Evolutionary conservation across 2,113 vertebrate species (phyloP), one percentile per base, ranked within the genome.

Genomic region (Daboia siamensis): DNA sequence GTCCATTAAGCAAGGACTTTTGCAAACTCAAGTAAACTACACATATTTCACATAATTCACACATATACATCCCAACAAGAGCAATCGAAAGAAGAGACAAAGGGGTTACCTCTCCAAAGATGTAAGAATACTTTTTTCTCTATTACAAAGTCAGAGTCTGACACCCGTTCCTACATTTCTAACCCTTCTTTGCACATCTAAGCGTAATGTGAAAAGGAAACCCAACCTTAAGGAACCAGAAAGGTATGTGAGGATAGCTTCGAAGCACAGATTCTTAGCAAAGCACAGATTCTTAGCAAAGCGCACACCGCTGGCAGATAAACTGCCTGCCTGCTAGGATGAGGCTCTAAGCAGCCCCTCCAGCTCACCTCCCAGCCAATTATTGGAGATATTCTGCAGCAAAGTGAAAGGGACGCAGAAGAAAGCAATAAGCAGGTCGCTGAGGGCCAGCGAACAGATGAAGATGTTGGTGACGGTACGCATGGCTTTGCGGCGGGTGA

Each of bases 331-430:
- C 84, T 44, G 84, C 20, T 51, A 86, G 85, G 85, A 54, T 2
- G 26, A 87, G 86, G 48, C 26, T 51, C 13, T 3, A n/a, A 51
- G 46, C 44, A 21, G 44, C 15, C 33, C 21, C 91, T 33, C 7
- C 86, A 94, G 17, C 97, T 93, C 96, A 98, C 98, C 98, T 89
- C 97, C 98, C 0, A 97, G 93, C 98, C 98, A 98, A 95, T 96
- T 95, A 91, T 97, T 96, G 4, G 95, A 98, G 94, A 98, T 94
- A 95, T 98, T 97, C 95, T 98, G 98, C 13, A 98, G 94, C 96
- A 97, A 93, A 23, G 97, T 98, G 94, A 98, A 97, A 0, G 98
- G 98, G 57, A 98, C 96, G 92, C 98, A 98, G 96, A 98, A 98
- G 94, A 98, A 97, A 87, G 97, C 95, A 94, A 98, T 97, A 91